phyloP scores from a whole-genome alignment of 2,113 vertebrate genomes.

The Percina caprodes region DNA sequence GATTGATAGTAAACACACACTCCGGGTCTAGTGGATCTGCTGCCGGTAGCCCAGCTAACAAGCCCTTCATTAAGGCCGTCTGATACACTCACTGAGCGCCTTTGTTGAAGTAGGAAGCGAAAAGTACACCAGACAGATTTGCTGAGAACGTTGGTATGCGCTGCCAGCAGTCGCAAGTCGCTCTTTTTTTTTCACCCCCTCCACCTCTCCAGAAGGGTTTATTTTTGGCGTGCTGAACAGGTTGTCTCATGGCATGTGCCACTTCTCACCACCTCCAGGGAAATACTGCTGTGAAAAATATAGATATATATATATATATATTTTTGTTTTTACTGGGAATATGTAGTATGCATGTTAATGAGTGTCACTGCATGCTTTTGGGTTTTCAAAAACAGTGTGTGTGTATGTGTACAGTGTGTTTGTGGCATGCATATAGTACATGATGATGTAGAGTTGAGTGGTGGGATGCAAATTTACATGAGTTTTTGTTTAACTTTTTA shows the following conservation, averaged over 20 bases:
- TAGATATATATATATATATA: background rate
- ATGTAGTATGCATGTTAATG: background rate
- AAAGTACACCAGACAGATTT: conserved; percentile 77
- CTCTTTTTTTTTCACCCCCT: background rate
- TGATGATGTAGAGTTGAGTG: background rate
- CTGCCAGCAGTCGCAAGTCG: conserved; percentile 52
- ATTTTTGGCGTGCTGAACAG: conserved; percentile 66
- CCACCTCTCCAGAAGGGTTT: conserved; percentile 50
- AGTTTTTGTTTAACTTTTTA: background rate
- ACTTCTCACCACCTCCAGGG: conserved; percentile 43
- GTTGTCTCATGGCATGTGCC: conserved; percentile 61
- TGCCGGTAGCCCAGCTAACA: conserved; percentile 72
- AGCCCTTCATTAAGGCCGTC: conserved; percentile 80
- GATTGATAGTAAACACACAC: conserved; percentile 81
- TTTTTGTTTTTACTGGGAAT: background rate
- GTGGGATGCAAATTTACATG: background rate
- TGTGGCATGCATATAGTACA: background rate
- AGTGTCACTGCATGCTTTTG: background rate
- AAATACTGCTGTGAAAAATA: conserved; percentile 15
- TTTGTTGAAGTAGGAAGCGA: conserved; percentile 79
- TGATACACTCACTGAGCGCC: conserved; percentile 78
- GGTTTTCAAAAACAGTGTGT: background rate
- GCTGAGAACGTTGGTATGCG: conserved; percentile 65
- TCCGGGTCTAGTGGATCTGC: conserved; percentile 73
- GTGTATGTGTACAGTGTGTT: background rate